These are phyloP conservation scores for Cheilosia pagana DNA, from an alignment of 2,888 invertebrate species.

Conservation along the genomic window DNA sequence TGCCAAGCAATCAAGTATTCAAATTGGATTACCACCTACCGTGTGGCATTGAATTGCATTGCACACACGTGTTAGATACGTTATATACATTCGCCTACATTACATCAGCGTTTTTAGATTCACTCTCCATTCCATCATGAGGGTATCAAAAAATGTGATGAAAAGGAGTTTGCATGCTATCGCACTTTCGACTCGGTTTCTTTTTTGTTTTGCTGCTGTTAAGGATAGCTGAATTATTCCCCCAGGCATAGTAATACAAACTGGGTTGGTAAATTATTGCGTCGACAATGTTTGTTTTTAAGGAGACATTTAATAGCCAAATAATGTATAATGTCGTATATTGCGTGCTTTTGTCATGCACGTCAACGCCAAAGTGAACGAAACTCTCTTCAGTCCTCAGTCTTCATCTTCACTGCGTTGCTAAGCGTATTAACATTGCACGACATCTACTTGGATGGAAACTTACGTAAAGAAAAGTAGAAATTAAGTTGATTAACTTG, in stretches of 20 bases:
- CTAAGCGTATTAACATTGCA: constrained; percentile 2
- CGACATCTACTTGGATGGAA: constrained; percentile 20
- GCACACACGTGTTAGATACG: constrained; percentile 30
- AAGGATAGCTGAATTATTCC: no score
- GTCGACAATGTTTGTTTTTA: no score
- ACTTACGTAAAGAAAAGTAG: constrained; percentile 12
- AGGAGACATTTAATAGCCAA: no score
- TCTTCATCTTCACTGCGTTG: constrained; percentile 2
- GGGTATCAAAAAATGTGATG: no score
- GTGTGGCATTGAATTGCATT: constrained; percentile 21
- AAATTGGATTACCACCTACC: constrained; percentile 42
- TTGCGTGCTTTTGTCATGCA: constrained; percentile 2
- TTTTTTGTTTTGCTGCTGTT: no score
- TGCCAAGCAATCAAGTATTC: constrained; percentile 50
- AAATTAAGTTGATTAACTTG: constrained; percentile 49
- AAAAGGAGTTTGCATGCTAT: no score
- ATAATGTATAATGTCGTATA: neutral
- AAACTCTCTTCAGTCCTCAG: neutral
- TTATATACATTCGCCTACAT: neutral
- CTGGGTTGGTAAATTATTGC: no score
- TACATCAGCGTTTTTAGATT: no score
- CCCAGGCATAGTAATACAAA: no score
- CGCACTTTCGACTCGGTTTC: no score
- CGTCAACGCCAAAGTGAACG: constrained; percentile 30
- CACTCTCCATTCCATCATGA: no score